Evolutionary conservation across 2,797 vertebrate genomes (phyloP), one percentile per base, ranked within the genome.

Genomic region (Pangasius larnaudii): DNA sequence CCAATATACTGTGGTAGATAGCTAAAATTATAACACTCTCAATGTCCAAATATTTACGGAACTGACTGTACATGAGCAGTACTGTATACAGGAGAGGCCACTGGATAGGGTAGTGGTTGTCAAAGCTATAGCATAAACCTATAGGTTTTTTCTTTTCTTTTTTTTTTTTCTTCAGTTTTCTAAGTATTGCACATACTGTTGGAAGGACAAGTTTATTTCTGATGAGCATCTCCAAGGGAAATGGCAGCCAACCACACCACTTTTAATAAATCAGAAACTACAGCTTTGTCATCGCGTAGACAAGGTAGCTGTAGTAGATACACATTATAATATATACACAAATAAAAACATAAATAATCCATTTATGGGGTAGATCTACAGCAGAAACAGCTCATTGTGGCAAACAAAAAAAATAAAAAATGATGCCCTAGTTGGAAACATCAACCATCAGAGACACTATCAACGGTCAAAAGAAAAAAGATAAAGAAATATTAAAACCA

Each of bases 401-500:
- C 74, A 56, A 78, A 33, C 7, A 46, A 78, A 33, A 16, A 39
- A 39, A 39, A 39, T 3, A 78, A 56, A 53, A 11, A 8, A 10
- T 11, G 19, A 79, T 79, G n/a, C 75, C 49, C n/a, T 58, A 79
- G 53, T 36, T 79, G 10, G n/a, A 33, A 59, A 56, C 14, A 33
- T 79, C n/a, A 24, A 58, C 53, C 6, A 80, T 59, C 10, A 30
- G 49, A 74, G 14, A 27, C 74, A 53, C 75, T 46, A 27, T 77
- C 27, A 77, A 39, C 56, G 7, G 5, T 24, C 1, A 39, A 59
- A 58, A 58, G 36, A 58, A 58, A 58, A 36, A 80, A 14, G 8
- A 88, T 72, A 88, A 85, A 92, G 91, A 92, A 74, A 22, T 87
- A 59, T 80, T 92, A 91, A 91, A 72, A 90, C 92, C 93, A 93